A percentile compares a stretch with the other conserved stretches of the same genome.
phyloP scores from a whole-genome alignment of 2,888 invertebrate genomes.

The Melinaea marsaeus region DNA sequence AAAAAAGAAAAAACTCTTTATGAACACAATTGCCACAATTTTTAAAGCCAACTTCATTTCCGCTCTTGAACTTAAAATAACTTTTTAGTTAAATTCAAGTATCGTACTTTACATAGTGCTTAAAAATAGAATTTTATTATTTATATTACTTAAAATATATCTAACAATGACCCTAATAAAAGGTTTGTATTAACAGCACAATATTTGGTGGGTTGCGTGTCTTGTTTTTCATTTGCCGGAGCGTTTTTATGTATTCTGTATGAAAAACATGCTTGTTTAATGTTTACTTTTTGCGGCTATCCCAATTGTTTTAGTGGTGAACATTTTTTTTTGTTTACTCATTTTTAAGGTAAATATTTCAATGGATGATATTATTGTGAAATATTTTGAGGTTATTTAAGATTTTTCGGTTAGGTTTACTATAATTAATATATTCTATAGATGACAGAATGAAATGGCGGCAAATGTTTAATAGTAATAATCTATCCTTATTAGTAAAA shows the following conservation, averaged over 20 bases:
- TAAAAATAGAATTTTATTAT: too few species aligned
- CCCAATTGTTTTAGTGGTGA: conserved; percentile 1
- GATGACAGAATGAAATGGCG: too few species aligned
- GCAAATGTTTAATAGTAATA: too few species aligned
- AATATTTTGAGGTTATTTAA: too few species aligned
- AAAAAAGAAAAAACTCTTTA: not conserved
- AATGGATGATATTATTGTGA: not conserved
- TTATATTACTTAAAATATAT: not conserved
- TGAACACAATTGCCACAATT: not conserved
- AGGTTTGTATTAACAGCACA: conserved; percentile 7
- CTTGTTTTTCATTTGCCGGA: conserved; percentile 26
- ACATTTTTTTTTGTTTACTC: not conserved
- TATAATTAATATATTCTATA: too few species aligned
- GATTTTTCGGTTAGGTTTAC: too few species aligned
- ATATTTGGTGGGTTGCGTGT: conserved; percentile 16
- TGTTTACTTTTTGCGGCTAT: conserved; percentile 18
- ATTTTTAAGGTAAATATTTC: not conserved
- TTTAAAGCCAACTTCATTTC: not conserved
- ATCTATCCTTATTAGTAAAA: too few species aligned
- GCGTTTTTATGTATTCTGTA: conserved; percentile 20
- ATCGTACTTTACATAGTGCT: too few species aligned
- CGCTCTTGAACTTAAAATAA: not conserved
- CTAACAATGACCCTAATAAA: not conserved
- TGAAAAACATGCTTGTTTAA: conserved; percentile 18
- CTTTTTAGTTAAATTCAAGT: not conserved